Evolutionary conservation across 2,888 invertebrate species (phyloP), one percentile per base, ranked within the genome.

Genomic region (Dicyrtomina minuta): DNA sequence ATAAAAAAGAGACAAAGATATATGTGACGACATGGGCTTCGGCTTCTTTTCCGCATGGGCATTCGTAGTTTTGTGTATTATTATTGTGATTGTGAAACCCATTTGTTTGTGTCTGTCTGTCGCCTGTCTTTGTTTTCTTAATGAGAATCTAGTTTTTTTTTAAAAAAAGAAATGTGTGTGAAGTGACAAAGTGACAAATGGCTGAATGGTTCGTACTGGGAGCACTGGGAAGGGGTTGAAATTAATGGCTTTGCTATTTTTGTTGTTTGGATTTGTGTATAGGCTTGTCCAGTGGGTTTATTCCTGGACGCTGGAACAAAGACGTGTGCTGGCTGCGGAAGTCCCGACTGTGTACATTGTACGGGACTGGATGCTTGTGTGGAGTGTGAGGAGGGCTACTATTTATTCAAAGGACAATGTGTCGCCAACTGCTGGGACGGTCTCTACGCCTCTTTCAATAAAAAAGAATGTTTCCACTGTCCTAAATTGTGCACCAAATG

Each of bases 401-500:
- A 64, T 22, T 15, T 77, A 10, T 70, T 64, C 33, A 20, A 55
- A 43, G 78, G 78, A 22, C 46, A 46, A n/a, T 78, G 78, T 55
- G 53, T 74, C 10, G 17, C 46, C 12, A 13, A 51, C 10, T 78
- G 78, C 44, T 72, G 39, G 10, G 74, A 72, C 12, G 78, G 76
- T 1, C 71, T 74, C 20, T 79, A 72, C 55, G 6, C 46, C n/a
- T 58, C 68, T 1, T 43, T 51, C 13, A 73, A 65, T 44, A 65
- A 60, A 15, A 75, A 73, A 43, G 74, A 78, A 53, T 78, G 78
- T 59, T 71, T 72, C 44, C 64, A 22, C 10, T 78, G 78, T 65
- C 72, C 76, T 0, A 72, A 70, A 27, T 60, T 78, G 20, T 78
- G 78, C 53, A 72, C 68, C 3, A 73, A 70, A 27, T 77, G 77